phyloP scores from a whole-genome alignment of 2,888 invertebrate genomes.

The Hypselothyrea guttata region DNA sequence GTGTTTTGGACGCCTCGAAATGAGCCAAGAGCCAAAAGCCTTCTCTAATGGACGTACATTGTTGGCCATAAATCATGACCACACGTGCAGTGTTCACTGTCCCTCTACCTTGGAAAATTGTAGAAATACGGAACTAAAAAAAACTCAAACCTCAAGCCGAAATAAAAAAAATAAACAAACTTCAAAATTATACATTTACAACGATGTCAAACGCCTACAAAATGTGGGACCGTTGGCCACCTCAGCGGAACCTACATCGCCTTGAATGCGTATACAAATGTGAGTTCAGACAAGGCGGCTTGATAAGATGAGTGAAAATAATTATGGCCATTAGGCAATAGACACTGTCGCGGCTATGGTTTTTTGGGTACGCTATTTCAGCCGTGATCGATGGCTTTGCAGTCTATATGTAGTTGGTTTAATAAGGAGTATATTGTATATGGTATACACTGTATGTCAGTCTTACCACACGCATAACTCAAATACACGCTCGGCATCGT shows the following conservation, averaged over 20 bases:
- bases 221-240: constrained; percentile 65
- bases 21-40: constrained; percentile 64
- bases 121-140: constrained; percentile 59
- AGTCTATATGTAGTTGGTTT: constrained; percentile 1
- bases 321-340: constrained; percentile 68
- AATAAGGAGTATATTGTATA: constrained; percentile 5
- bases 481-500: constrained; percentile 50
- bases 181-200: constrained; percentile 38
- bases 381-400: too few species aligned
- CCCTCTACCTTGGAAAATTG: constrained; percentile 43
- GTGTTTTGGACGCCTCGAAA: constrained; percentile 52
- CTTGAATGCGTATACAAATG: constrained; percentile 41
- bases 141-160: constrained; percentile 46
- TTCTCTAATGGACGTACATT: constrained; percentile 74
- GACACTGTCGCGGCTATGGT: neutral
- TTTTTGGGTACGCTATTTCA: too few species aligned
- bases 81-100: constrained; percentile 45
- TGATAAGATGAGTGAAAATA: constrained; percentile 73
- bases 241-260: constrained; percentile 24
- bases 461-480: constrained; percentile 44
- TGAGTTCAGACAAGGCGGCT: constrained; percentile 54
- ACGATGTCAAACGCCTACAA: constrained; percentile 66
- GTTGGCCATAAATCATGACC: constrained; percentile 71
- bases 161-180: constrained; percentile 13
- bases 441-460: too few species aligned